These are phyloP conservation scores for Bradypus variegatus DNA, from an alignment of 2,797 vertebrate species.

Conservation along the genomic window DNA sequence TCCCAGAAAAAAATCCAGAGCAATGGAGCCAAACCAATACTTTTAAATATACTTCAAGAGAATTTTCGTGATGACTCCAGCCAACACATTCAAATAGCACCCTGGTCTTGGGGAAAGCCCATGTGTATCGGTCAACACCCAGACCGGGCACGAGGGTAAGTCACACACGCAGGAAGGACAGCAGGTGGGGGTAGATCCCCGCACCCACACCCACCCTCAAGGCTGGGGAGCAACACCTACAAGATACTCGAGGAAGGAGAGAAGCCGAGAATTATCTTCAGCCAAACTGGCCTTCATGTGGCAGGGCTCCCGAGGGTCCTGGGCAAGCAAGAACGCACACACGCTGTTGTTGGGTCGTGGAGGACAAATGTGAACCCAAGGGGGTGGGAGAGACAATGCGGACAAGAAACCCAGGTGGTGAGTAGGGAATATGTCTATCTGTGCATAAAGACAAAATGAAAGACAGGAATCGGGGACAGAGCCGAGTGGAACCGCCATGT, in stretches of 20 bases:
- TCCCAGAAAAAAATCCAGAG: background rate
- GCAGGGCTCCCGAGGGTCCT: rapidly evolving
- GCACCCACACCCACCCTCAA: no score
- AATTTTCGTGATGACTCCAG: background rate
- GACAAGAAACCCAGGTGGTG: background rate
- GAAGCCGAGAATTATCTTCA: background rate
- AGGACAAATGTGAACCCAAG: no score
- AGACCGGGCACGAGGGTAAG: background rate
- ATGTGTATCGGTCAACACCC: background rate
- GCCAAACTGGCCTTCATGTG: background rate
- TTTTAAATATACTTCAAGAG: background rate
- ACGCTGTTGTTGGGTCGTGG: background rate
- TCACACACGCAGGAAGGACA: background rate
- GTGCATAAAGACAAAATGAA: background rate
- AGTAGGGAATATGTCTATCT: background rate
- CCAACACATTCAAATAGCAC: background rate
- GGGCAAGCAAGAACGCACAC: background rate
- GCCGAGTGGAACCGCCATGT: rapidly evolving
- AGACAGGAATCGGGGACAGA: background rate
- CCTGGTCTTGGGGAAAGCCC: background rate
- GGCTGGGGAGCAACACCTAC: background rate
- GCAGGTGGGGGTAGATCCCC: background rate
- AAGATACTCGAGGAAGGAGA: background rate
- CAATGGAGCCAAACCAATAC: no score
- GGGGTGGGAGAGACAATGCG: background rate